Evolutionary conservation across 2,888 invertebrate species (phyloP).

Genomic region (Enoplolaimus lenunculus): DNA sequence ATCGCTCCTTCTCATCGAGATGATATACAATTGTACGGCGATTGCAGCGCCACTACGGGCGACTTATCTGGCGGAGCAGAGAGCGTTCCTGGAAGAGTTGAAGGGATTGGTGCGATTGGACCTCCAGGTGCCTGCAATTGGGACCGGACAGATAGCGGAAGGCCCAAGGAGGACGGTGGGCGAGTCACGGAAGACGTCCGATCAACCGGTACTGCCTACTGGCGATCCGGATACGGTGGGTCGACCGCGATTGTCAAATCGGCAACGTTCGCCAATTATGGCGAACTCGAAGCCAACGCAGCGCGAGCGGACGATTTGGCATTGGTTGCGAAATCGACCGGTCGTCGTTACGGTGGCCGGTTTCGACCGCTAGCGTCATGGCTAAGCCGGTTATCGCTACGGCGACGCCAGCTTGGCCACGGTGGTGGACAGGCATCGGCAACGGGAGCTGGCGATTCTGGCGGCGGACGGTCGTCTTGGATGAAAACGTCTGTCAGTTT

Average conservation of each 20-base stretch:
- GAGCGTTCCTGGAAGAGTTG: background rate
- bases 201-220: background rate
- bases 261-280: constrained; percentile 34
- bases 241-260: constrained; percentile 26
- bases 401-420: constrained; percentile 14
- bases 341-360: background rate
- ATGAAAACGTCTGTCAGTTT: constrained; percentile 34
- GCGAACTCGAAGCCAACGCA: constrained; percentile 26
- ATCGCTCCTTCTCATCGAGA: too few species aligned
- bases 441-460: background rate
- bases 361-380: constrained; percentile 24
- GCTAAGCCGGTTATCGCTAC: constrained; percentile 25
- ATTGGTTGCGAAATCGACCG: background rate
- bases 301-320: background rate
- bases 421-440: too few species aligned
- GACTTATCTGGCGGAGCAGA: background rate
- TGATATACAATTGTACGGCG: too few species aligned
- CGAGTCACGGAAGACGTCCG: background rate
- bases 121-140: too few species aligned
- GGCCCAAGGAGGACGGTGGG: background rate
- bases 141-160: background rate
- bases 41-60: too few species aligned
- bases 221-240: background rate
- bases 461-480: constrained; percentile 16
- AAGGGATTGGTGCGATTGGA: too few species aligned